A percentile compares a stretch with the other conserved stretches of the same genome.
Conservation (phyloP, 2,113 vertebrate species). For the Poeciliopsis turrubarensis region DNA sequence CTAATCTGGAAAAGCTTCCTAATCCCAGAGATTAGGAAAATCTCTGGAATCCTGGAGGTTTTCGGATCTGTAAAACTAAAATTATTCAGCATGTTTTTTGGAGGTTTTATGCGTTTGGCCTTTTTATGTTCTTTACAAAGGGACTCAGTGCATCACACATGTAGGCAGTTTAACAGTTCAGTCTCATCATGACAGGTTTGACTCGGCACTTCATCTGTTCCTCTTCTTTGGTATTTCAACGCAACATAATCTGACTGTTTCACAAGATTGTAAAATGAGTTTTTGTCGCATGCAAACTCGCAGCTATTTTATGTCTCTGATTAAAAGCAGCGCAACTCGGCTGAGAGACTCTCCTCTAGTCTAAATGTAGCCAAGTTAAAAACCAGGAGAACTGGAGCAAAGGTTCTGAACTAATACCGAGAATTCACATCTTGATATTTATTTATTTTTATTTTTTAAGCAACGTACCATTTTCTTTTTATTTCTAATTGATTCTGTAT, state of each 20-base stretch:
- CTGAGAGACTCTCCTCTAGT: background rate
- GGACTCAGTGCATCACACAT: too few relatives aligned
- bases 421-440: too few relatives aligned
- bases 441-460: too few relatives aligned
- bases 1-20: background rate
- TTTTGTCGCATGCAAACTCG: background rate
- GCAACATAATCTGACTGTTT: background rate
- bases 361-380: background rate
- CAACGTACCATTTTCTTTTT: too few relatives aligned
- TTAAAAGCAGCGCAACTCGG: background rate
- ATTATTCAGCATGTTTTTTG: too few relatives aligned
- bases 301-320: background rate
- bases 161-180: background rate
- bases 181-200: background rate
- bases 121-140: too few relatives aligned
- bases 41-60: too few relatives aligned
- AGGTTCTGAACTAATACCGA: background rate
- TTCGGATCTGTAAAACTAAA: too few relatives aligned
- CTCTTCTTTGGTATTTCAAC: background rate
- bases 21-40: too few relatives aligned
- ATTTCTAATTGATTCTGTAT: too few relatives aligned
- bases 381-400: background rate
- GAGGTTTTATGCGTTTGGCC: too few relatives aligned
- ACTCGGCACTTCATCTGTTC: background rate
- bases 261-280: background rate